Base-by-base conservation (phyloP, 2,888 invertebrate species). In the Mimachlamys varia region DNA sequence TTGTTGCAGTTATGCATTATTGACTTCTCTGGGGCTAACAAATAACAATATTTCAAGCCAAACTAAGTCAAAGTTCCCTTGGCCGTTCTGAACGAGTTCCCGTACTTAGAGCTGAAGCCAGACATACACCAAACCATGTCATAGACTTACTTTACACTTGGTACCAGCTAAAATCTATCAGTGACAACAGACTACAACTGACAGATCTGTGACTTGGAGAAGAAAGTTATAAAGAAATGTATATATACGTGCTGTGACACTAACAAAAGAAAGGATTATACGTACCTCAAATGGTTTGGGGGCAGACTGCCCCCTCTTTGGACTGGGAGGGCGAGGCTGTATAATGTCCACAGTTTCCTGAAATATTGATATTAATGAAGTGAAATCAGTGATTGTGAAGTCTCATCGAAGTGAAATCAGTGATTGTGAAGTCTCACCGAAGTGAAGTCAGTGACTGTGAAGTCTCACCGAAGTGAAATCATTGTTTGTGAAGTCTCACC, bases 251-350 rank as follows among this genome's bases (percentile, higher is more conserved):
- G 76, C 76, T 12, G 76, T 76, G 76, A 76, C 27, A 76, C 76
- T 76, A 22, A 17, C 22, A 38, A 62, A 15, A 33, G 10, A 33
- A 76, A 58, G 58, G 22, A 33, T 12, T 27, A 27, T 33, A 91
- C 90, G 58, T 91, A 95, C 94, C 94, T 95, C 94, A 93, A 93
- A 95, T 55, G 93, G 94, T 89, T 92, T 92, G 76, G 94, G 95
- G 27, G 95, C 95, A 49, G 94, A 92, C 89, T 94, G 94, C 7
- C 90, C 90, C 89, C 92, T 76, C 44, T 87, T 88, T 44, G 88
- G 91, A 37, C 89, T 90, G 22, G 89, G 90, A 44, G 92, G 91
- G 58, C 91, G 88, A 15, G 93, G 91, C 44, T 93, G 91, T 27
- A 91, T 88, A 2, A 92, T 91, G 89, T 94, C 92, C 17, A 94